These are phyloP conservation scores for Actinostola sp. DNA, from an alignment of 92 coral and sea anemone species.

Conservation along the genomic window DNA sequence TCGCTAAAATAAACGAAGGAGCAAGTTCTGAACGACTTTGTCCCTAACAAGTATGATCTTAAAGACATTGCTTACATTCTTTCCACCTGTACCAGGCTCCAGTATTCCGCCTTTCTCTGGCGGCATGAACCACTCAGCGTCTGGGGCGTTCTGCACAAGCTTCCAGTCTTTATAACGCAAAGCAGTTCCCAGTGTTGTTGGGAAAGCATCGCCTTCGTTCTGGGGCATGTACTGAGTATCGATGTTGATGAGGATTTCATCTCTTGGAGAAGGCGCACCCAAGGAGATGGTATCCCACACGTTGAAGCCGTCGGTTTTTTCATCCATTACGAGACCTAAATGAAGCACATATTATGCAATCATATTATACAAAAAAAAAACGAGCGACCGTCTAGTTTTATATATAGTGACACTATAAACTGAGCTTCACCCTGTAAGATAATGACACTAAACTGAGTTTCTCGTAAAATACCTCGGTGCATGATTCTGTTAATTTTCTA, in stretches of 20 bases:
- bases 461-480: too few relatives aligned
- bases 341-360: background rate
- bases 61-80: background rate
- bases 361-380: background rate
- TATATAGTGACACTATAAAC: too few relatives aligned
- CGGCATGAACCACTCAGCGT: conserved; percentile 30
- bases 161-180: conserved; percentile 43
- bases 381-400: too few relatives aligned
- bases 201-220: background rate
- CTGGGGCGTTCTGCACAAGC: conserved; percentile 25
- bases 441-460: too few relatives aligned
- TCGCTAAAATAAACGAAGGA: too few relatives aligned
- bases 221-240: conserved; percentile 2
- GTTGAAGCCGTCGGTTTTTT: conserved; percentile 40
- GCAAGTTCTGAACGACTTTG: too few relatives aligned
- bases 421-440: too few relatives aligned
- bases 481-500: too few relatives aligned
- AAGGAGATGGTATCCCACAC: conserved; percentile 54
- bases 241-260: conserved; percentile 44
- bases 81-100: background rate
- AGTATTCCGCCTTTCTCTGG: conserved; percentile 17
- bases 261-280: conserved; percentile 52
- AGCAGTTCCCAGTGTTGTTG: background rate
- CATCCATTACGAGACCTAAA: background rate
- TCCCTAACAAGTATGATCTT: too few relatives aligned